These are phyloP conservation scores for Trachemys scripta DNA, from an alignment of 2,113 vertebrate species.

Conservation along the genomic window DNA sequence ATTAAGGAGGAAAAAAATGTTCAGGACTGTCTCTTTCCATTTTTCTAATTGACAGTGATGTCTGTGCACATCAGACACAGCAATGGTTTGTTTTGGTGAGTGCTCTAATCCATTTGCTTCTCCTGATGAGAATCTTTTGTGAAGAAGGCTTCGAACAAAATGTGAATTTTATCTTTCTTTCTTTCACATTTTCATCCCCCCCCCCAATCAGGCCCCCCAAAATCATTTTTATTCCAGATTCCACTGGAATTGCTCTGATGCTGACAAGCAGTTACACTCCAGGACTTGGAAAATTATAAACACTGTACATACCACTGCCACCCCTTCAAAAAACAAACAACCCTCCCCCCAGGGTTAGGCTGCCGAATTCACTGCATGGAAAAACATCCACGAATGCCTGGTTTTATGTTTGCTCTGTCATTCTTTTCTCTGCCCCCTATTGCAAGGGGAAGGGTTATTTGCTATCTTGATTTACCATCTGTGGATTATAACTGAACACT, in stretches of 20 bases:
- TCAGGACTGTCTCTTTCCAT: not conserved
- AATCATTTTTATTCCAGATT: not conserved
- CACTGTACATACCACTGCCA: not conserved
- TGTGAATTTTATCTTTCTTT: not conserved
- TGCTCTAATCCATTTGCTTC: not conserved
- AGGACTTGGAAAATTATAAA: not conserved
- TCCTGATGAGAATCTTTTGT: not conserved
- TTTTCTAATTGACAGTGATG: not conserved
- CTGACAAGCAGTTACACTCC: not conserved
- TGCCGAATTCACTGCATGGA: not conserved
- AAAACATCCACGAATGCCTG: not conserved
- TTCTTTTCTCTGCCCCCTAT: not conserved
- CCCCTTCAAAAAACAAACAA: not conserved
- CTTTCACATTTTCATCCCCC: rapidly evolving
- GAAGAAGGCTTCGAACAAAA: not conserved
- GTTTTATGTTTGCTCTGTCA: not conserved
- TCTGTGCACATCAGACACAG: not conserved
- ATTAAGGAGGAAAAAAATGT: not conserved
- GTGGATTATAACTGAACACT: not conserved
- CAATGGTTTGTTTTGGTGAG: not conserved
- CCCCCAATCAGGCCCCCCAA: not conserved
- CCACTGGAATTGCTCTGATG: not conserved
- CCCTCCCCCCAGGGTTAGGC: not conserved
- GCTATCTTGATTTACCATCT: not conserved
- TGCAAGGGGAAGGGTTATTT: not conserved